Evolutionary conservation across 2,113 vertebrate species (phyloP).

Genomic region (Odontesthes bonariensis): DNA sequence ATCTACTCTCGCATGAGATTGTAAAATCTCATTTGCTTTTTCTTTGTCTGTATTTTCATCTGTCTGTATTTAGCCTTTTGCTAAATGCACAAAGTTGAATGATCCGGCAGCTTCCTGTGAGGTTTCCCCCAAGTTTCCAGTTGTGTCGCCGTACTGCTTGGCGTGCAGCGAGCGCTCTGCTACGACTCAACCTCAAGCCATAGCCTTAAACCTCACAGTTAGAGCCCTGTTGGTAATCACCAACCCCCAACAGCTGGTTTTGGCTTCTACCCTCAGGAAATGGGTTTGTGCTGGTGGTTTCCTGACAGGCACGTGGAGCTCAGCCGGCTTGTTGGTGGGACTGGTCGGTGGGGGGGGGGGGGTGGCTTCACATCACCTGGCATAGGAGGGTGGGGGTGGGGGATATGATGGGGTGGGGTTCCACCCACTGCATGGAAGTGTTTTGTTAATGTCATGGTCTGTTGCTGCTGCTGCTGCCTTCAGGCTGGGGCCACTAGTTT

Average conservation of each 20-base stretch:
- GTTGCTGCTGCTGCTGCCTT: constrained; percentile 51
- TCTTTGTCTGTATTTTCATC: neutral
- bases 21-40: constrained; percentile 11
- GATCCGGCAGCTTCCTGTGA: constrained; percentile 67
- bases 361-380: constrained; percentile 54
- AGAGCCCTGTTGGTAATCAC: constrained; percentile 65
- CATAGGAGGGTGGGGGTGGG: constrained; percentile 48
- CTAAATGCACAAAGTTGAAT: constrained; percentile 45
- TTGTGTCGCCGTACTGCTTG: constrained; percentile 14
- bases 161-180: constrained; percentile 11
- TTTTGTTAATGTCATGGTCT: constrained; percentile 64
- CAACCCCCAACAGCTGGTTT: constrained; percentile 43
- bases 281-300: constrained; percentile 77
- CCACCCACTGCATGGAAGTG: constrained; percentile 46
- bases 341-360: constrained; percentile 25
- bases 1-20: neutral
- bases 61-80: neutral
- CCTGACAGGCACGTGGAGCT: constrained; percentile 44
- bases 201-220: constrained; percentile 44
- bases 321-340: constrained; percentile 27
- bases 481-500: constrained; percentile 39
- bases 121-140: constrained; percentile 66
- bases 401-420: constrained; percentile 28
- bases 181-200: constrained; percentile 33
- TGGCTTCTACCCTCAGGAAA: constrained; percentile 71